phyloP scores from a whole-genome alignment of 2,888 invertebrate species.

The Nymphalis c-album region DNA sequence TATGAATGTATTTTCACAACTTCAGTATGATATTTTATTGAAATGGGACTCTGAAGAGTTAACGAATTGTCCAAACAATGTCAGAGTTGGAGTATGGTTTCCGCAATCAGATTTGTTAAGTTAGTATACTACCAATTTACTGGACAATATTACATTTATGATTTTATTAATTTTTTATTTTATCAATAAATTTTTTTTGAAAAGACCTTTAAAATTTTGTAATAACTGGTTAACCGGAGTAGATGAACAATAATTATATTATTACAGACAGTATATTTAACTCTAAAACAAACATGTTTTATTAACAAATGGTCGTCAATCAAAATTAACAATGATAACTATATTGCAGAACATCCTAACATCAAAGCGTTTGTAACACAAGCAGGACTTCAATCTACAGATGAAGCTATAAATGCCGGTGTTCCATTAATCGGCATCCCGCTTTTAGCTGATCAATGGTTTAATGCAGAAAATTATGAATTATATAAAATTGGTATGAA shows the following conservation, averaged over 20 bases:
- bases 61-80: conserved; percentile 49
- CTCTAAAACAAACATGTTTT: too few relatives aligned
- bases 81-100: conserved; percentile 59
- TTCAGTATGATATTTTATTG: conserved; percentile 59
- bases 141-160: conserved; percentile 19
- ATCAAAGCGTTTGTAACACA: conserved; percentile 64
- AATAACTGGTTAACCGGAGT: too few relatives aligned
- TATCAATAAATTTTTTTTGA: too few relatives aligned
- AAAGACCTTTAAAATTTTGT: too few relatives aligned
- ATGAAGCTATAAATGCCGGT: conserved; percentile 60
- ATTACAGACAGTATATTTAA: too few relatives aligned
- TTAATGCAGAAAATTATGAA: conserved; percentile 42
- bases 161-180: not conserved
- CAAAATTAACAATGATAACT: too few relatives aligned
- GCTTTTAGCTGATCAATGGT: conserved; percentile 62
- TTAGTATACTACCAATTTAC: conserved; percentile 12
- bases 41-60: conserved; percentile 57
- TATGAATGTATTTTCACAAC: conserved; percentile 49
- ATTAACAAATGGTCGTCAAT: too few relatives aligned
- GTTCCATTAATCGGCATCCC: conserved; percentile 64
- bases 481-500: conserved; percentile 29
- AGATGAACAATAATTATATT: too few relatives aligned
- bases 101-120: conserved; percentile 51
- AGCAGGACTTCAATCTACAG: conserved; percentile 66
- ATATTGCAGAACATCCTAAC: conserved; percentile 60